Base-by-base conservation (phyloP, 2,797 vertebrate species). In the Aplochiton taeniatus region DNA sequence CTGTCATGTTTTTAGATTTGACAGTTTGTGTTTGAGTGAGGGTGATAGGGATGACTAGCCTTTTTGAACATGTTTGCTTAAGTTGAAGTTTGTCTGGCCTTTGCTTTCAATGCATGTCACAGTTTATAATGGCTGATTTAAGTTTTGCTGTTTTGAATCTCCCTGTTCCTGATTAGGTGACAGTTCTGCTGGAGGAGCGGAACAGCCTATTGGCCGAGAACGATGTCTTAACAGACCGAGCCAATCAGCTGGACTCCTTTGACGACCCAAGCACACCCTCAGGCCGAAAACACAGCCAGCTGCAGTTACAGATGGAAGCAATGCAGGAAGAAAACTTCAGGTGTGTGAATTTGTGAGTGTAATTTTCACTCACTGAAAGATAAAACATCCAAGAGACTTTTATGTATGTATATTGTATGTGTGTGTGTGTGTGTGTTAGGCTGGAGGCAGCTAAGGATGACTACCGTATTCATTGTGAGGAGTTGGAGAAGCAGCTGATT, bases 391-490 rank as follows among this genome's bases (percentile, higher is more conserved):
- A 31, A 6, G 31, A 31, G 31, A 31, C 17, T 11, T n/a, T n/a
- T 11, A 6, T 58, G 8, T 61, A 31, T 63, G 42, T 53, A 11
- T 47, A 11, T n/a, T 52, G 17, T 14, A 8, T 48, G 20, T 59
- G 44, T 61, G 48, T 55, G 7, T 72, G 13, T 79, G 31, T 68
- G 4, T 59, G n/a, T 31, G 48, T 46, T 51, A 99, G 98, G 79
- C 92, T 99, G 82, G 98, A 99, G 90, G 95, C 96, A 52, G 96
- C 97, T 57, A 99, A 99, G 85, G 98, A 99, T 80, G 98, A 98
- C 86, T 99, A 99, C 85, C 93, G 96, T 65, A 95, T 94, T 88
- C 98, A 99, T 84, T 99, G 98, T 83, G 96, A 99, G 84, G 95
- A 98, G 71, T 79, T 99, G 75, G 96, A 99, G 87, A 97, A 96